phyloP scores from a whole-genome alignment of 1,140 invertebrate species.

The Zaprionus ornatus region DNA sequence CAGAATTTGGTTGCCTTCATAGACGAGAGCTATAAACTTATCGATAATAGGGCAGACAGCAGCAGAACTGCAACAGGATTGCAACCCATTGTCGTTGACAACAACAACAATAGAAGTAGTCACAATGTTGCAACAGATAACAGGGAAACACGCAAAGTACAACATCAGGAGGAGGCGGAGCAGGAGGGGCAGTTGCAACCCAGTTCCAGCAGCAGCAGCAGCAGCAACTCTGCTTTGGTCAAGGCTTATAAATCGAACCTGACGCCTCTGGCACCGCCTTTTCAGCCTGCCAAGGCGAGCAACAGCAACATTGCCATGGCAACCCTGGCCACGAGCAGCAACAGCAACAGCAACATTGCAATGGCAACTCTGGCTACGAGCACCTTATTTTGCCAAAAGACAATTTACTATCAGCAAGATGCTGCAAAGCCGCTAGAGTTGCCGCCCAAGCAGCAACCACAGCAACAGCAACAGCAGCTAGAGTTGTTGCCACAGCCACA shows the following conservation, averaged over 20 bases:
- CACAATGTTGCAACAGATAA: slow-evolving; percentile 53
- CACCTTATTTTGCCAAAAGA: slow-evolving; percentile 64
- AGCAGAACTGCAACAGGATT: neutral
- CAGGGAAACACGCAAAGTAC: slow-evolving; percentile 40
- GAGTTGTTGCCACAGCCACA: slow-evolving; percentile 57
- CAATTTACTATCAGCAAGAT: slow-evolving; percentile 75
- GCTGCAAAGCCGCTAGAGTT: slow-evolving; percentile 57
- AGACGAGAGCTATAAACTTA: slow-evolving; percentile 73
- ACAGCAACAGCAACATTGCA: slow-evolving; percentile 38
- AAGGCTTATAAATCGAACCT: slow-evolving; percentile 79
- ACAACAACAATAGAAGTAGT: neutral
- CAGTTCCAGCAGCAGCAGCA: slow-evolving; percentile 9
- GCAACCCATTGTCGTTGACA: slow-evolving; percentile 5
- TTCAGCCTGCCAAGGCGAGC: slow-evolving; percentile 65
- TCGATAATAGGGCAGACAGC: slow-evolving; percentile 40
- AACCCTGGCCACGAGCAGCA: slow-evolving; percentile 17
- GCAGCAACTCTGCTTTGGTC: slow-evolving; percentile 44
- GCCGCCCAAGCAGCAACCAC: slow-evolving; percentile 53
- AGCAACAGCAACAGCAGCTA: slow-evolving; percentile 45
- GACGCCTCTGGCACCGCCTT: slow-evolving; percentile 75
- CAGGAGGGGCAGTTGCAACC: slow-evolving; percentile 9
- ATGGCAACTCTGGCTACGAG: slow-evolving; percentile 22
- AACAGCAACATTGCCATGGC: slow-evolving; percentile 38
- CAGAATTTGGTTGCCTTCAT: slow-evolving; percentile 73
- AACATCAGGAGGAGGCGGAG: slow-evolving; percentile 19